phyloP scores from a whole-genome alignment of 2,888 invertebrate genomes.

The Auanema sp. region DNA sequence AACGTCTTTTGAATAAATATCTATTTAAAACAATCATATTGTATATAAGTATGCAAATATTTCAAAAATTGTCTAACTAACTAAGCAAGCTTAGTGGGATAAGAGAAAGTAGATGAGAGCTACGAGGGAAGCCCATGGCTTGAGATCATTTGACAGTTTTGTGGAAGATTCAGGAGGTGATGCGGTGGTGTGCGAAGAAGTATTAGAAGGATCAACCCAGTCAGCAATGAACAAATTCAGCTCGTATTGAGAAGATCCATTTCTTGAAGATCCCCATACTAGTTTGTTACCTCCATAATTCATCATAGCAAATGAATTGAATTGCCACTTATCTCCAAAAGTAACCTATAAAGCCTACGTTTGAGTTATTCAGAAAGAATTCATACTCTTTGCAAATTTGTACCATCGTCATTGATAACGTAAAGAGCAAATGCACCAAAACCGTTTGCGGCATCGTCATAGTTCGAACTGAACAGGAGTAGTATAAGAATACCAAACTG shows the following conservation, averaged over 20 bases:
- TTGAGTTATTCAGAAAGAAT: not conserved
- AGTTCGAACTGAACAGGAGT: slow-evolving; percentile 31
- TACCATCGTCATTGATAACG: slow-evolving; percentile 53
- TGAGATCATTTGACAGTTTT: slow-evolving; percentile 14
- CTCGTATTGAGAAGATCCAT: slow-evolving; percentile 40
- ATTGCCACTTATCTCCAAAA: slow-evolving; percentile 38
- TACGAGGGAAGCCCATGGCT: not conserved
- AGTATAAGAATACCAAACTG: not conserved
- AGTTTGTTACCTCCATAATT: slow-evolving; percentile 51
- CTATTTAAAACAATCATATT: not conserved
- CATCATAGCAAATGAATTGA: slow-evolving; percentile 61
- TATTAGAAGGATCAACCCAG: slow-evolving; percentile 42
- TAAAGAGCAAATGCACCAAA: slow-evolving; percentile 57
- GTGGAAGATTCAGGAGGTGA: slow-evolving; percentile 4
- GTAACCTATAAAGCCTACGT: slow-evolving; percentile 34
- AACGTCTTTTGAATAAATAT: no score
- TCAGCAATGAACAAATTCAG: slow-evolving; percentile 59
- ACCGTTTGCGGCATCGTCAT: slow-evolving; percentile 32
- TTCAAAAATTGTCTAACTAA: not conserved
- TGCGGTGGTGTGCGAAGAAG: not conserved
- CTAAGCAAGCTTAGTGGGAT: not conserved
- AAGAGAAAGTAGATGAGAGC: not conserved
- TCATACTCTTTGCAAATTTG: slow-evolving; percentile 42
- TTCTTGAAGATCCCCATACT: slow-evolving; percentile 50
- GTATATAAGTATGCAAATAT: not conserved